Conservation (phyloP, 2,113 vertebrate species). For the Climacteris rufus region DNA sequence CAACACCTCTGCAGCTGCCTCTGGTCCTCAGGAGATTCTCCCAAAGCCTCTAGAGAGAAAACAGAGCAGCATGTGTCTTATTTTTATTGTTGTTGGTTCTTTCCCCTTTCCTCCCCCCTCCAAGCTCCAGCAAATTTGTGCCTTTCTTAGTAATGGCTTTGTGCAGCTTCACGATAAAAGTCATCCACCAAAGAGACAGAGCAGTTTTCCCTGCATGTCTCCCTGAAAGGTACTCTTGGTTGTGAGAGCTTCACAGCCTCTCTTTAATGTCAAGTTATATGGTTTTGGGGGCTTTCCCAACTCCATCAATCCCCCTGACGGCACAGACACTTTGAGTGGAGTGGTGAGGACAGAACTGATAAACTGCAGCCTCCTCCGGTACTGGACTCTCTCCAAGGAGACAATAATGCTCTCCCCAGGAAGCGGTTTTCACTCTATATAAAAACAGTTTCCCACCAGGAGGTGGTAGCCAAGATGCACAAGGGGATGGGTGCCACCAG, state of each 20-base stretch:
- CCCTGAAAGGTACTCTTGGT: conserved; percentile 21
- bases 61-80: neutral
- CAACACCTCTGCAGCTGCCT: neutral
- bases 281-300: conserved; percentile 51
- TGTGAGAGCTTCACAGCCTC: neutral
- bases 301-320: conserved; percentile 32
- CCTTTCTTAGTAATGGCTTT: conserved; percentile 26
- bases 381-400: conserved; percentile 15
- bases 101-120: neutral
- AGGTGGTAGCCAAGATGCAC: conserved; percentile 23
- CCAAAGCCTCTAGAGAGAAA: neutral
- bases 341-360: conserved; percentile 44
- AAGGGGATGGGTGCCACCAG: neutral
- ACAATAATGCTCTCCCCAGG: conserved; percentile 21
- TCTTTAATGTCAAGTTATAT: conserved; percentile 54
- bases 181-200: conserved; percentile 13
- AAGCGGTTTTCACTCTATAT: neutral
- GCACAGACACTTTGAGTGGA: conserved; percentile 40
- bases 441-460: conserved; percentile 26
- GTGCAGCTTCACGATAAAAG: conserved; percentile 24
- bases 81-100: neutral
- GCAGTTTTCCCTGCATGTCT: neutral
- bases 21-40: neutral
- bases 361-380: conserved; percentile 28
- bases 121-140: neutral